These are phyloP conservation scores for Hermaeophaga mercurialis DNA, from an alignment of 2,888 invertebrate species.

Conservation along the genomic window DNA sequence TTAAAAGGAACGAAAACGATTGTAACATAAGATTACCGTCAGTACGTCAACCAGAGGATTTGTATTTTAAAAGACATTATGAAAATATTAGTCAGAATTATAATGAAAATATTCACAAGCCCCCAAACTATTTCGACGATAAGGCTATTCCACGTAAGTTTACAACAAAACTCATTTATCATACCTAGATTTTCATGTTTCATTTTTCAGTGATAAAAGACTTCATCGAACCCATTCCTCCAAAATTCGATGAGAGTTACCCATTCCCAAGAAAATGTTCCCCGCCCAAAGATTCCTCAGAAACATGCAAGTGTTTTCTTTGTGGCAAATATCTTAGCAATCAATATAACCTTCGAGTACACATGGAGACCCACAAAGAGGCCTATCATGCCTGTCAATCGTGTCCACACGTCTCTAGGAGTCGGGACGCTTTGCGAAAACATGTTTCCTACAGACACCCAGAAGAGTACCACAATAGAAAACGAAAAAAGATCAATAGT, in stretches of 20 bases:
- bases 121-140: conserved; percentile 23
- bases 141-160: conserved; percentile 31
- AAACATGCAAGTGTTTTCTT: conserved; percentile 70
- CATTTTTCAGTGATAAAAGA: conserved; percentile 29
- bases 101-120: conserved; percentile 10
- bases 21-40: conserved; percentile 20
- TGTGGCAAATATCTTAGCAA: conserved; percentile 89
- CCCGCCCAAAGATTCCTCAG: conserved; percentile 45
- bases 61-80: conserved; percentile 28
- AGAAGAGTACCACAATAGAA: conserved; percentile 59
- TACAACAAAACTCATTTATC: too few relatives aligned
- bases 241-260: conserved; percentile 27
- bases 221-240: conserved; percentile 22
- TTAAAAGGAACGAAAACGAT: conserved; percentile 22
- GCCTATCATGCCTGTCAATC: conserved; percentile 85
- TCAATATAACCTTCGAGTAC: conserved; percentile 87
- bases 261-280: conserved; percentile 18
- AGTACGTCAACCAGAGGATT: conserved; percentile 21
- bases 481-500: conserved; percentile 49
- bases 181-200: too few relatives aligned
- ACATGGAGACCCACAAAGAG: conserved; percentile 90
- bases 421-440: conserved; percentile 84
- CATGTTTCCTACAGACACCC: conserved; percentile 89
- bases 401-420: conserved; percentile 86
- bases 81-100: conserved; percentile 18